These are phyloP conservation scores for Caenorhabditis remanei DNA, from an alignment of 1,140 invertebrate genomes.

Conservation along the genomic window DNA sequence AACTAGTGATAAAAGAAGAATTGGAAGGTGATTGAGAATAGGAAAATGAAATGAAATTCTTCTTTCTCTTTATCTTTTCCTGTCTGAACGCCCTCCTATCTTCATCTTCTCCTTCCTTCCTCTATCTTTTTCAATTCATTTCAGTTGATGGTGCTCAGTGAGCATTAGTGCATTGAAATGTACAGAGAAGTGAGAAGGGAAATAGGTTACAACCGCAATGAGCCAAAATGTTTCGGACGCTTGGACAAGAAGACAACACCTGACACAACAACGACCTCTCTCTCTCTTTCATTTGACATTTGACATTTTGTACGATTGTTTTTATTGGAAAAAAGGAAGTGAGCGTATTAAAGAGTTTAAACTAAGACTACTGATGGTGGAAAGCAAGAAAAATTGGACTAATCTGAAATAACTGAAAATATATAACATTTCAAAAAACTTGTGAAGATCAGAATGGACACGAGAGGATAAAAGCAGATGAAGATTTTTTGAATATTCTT, in stretches of 20 bases:
- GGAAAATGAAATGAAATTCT: slow-evolving; percentile 19
- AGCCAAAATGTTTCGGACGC: slow-evolving; percentile 9
- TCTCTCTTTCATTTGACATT: not conserved
- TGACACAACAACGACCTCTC: slow-evolving; percentile 23
- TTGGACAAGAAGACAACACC: not conserved
- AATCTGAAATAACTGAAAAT: too few species aligned
- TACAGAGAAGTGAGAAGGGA: not conserved
- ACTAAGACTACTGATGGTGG: not conserved
- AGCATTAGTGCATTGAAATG: slow-evolving; percentile 42
- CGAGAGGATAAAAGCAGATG: too few species aligned
- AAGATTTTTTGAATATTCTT: too few species aligned
- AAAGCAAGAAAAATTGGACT: too few species aligned
- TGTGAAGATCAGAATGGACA: too few species aligned
- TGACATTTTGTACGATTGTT: slow-evolving; percentile 45
- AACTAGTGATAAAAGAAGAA: slow-evolving; percentile 7
- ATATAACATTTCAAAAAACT: too few species aligned
- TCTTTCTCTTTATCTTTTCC: not conserved
- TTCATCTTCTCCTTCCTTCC: not conserved
- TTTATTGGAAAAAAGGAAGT: not conserved
- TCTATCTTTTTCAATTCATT: slow-evolving; percentile 43
- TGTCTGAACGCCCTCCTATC: slow-evolving; percentile 4
- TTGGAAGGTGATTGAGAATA: not conserved
- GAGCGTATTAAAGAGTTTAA: not conserved
- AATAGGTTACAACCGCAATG: slow-evolving; percentile 46
- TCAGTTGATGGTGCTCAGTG: slow-evolving; percentile 8